phyloP scores from a whole-genome alignment of 2,888 invertebrate species.

The Emmelina monodactyla region DNA sequence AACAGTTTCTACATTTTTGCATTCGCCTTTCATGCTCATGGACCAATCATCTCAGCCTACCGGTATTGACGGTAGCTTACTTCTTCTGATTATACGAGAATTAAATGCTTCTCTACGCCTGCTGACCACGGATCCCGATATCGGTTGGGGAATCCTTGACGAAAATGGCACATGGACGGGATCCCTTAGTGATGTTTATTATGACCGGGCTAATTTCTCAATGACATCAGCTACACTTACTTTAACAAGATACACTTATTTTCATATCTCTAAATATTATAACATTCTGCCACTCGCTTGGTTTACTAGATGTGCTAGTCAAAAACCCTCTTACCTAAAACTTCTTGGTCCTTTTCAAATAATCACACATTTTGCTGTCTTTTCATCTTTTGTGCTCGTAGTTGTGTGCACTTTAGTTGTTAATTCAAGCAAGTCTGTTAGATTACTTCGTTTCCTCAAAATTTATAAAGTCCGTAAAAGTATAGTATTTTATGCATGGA shows the following conservation, averaged over 20 bases:
- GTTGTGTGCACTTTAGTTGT: neutral
- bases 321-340: slow-evolving; percentile 20
- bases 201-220: slow-evolving; percentile 23
- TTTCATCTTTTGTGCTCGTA: neutral
- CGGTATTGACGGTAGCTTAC: neutral
- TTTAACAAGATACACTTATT: slow-evolving; percentile 17
- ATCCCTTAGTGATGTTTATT: slow-evolving; percentile 22
- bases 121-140: slow-evolving; percentile 19
- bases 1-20: slow-evolving; percentile 22
- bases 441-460: neutral
- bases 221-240: slow-evolving; percentile 25
- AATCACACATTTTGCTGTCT: slow-evolving; percentile 15
- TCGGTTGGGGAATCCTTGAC: slow-evolving; percentile 23
- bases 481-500: slow-evolving; percentile 16
- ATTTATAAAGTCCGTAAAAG: neutral
- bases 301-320: slow-evolving; percentile 16
- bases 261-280: slow-evolving; percentile 22
- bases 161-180: slow-evolving; percentile 24
- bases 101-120: slow-evolving; percentile 21
- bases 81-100: slow-evolving; percentile 17
- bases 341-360: slow-evolving; percentile 21
- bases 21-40: slow-evolving; percentile 21
- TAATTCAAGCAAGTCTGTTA: neutral
- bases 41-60: neutral
- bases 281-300: slow-evolving; percentile 18